Evolutionary conservation across 1,140 invertebrate genomes (phyloP), one percentile per base, ranked within the genome.

Genomic region (Adelges cooleyi): DNA sequence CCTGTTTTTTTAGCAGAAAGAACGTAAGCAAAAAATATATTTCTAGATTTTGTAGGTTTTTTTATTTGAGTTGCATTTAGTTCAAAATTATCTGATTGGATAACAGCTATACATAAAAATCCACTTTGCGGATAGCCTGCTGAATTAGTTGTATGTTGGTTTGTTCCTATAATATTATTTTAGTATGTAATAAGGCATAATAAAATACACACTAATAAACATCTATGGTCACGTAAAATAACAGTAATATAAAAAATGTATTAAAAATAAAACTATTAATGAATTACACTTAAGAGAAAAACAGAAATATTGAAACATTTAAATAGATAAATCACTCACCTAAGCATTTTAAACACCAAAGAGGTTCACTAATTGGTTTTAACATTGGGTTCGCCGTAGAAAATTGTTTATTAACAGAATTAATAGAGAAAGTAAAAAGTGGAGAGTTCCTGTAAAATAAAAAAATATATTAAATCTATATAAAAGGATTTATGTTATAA

Each of bases 21-120:
- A 29, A 62, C 42, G 33, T 48, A 62, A 10, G 17, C 38, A 33
- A 62, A 62, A 48, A 62, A 62, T 20, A 48, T 62, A 48, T 48
- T 62, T 62, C 15, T 62, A 15, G 56, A 62, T 33, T 62, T 62
- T 2, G 25, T 62, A 33, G 56, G 56, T 10, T 15, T 62, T 46
- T 46, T 22, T 9, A 27, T 23, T n/a, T 2, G 9, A 54, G 44
- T 15, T 44, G 2, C 9, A 33, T 48, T 2, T 8, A 18, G 44
- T 48, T 33, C 42, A 62, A 62, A 62, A 5, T 0, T 11, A 10
- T 62, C 15, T 48, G 56, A 62, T 17, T 62, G 56, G 29, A 62
- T 18, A 46, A 62, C 33, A 33, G 22, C 27, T 46, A 62, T 48
- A 62, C 56, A 62, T 3, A 62, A 46, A 33, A 8, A 48, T 48